Percentiles rank a stretch among this genome's conserved stretches.
phyloP scores from a whole-genome alignment of 2,113 vertebrate genomes.

The Carassius carassius region DNA sequence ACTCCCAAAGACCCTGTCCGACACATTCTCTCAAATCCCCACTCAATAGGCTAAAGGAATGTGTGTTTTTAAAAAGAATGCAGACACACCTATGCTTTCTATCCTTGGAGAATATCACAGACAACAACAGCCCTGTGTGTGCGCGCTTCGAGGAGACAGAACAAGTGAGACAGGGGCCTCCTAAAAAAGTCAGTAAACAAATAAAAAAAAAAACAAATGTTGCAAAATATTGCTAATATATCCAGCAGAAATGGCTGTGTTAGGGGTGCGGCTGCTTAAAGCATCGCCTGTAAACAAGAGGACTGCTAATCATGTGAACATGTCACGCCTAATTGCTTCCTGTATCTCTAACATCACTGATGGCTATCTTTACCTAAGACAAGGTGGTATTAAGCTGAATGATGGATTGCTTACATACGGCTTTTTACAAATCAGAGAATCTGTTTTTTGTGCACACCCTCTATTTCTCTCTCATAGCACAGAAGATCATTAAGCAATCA shows the following conservation, averaged over 20 bases:
- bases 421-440: slow-evolving; percentile 35
- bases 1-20: slow-evolving; percentile 69
- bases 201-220: not conserved
- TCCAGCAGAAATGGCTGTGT: not conserved
- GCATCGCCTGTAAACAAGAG: not conserved
- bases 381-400: slow-evolving; percentile 36
- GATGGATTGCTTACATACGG: slow-evolving; percentile 28
- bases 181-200: not conserved
- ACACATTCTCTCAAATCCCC: slow-evolving; percentile 60
- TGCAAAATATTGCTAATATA: not conserved
- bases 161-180: not conserved
- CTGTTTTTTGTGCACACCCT: slow-evolving; percentile 9
- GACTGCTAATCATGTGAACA: not conserved
- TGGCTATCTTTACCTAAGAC: slow-evolving; percentile 48
- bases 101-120: slow-evolving; percentile 39
- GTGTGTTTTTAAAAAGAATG: slow-evolving; percentile 45
- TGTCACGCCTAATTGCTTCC: slow-evolving; percentile 47
- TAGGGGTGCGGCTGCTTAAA: not conserved
- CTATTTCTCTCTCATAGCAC: slow-evolving; percentile 11
- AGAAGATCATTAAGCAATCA: slow-evolving; percentile 53
- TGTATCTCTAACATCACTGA: slow-evolving; percentile 32
- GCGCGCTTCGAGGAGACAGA: slow-evolving; percentile 4
- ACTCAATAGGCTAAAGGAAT: slow-evolving; percentile 52
- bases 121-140: slow-evolving; percentile 14
- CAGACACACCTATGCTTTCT: slow-evolving; percentile 47